A percentile compares a stretch with the other conserved stretches of the same genome.
phyloP scores from a whole-genome alignment of 2,888 invertebrate species.

The Epiblema foenella region DNA sequence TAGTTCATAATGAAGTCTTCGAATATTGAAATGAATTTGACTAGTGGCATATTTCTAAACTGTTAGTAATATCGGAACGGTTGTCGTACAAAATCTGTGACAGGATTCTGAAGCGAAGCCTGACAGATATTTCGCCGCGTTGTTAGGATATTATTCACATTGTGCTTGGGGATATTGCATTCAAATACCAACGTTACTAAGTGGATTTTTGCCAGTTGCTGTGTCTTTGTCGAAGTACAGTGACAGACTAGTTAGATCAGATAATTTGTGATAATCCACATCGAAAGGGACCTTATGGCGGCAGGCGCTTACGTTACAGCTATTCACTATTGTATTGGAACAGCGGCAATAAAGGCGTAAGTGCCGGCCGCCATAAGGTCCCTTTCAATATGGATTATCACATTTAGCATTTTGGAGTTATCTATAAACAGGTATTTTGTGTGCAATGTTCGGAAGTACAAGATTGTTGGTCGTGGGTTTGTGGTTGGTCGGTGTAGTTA shows the following conservation, averaged over 20 bases:
- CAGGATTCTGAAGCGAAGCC: neutral
- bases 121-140: constrained; percentile 3
- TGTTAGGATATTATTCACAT: constrained; percentile 25
- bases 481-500: constrained; percentile 45
- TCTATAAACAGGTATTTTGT: constrained; percentile 7
- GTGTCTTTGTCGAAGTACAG: neutral
- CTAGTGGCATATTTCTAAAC: neutral
- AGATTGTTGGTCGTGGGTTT: constrained; percentile 49
- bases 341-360: too few relatives aligned
- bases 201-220: neutral
- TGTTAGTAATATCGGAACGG: constrained; percentile 15
- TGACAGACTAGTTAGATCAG: too few relatives aligned
- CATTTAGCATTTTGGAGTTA: too few relatives aligned
- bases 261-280: too few relatives aligned
- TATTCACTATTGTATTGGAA: too few relatives aligned
- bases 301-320: too few relatives aligned
- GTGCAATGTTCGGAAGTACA: neutral
- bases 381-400: too few relatives aligned
- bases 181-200: neutral
- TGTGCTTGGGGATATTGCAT: constrained; percentile 1
- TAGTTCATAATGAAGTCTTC: too few relatives aligned
- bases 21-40: neutral
- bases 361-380: too few relatives aligned
- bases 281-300: too few relatives aligned
- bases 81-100: neutral